Percentiles rank a stretch among this genome's conserved stretches.
Conservation (phyloP, 2,797 vertebrate genomes). For the Sciurus vulgaris region DNA sequence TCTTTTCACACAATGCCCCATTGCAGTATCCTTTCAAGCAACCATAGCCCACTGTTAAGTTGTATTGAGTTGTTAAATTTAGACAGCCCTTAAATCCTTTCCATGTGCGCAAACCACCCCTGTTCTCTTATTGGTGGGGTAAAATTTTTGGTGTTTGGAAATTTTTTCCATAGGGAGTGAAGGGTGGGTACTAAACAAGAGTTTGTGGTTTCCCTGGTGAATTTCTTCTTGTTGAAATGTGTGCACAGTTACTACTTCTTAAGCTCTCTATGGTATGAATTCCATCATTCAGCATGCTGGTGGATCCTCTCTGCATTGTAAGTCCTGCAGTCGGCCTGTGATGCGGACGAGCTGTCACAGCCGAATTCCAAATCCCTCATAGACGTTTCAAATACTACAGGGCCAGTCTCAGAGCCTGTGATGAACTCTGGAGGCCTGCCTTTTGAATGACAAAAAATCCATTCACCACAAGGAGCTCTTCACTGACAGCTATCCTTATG, state of each 20-base stretch:
- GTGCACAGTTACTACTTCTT: neutral
- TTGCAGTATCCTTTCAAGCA: constrained; percentile 59
- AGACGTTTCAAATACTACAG: neutral
- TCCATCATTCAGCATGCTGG: neutral
- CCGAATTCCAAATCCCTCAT: neutral
- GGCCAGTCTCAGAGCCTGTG: neutral
- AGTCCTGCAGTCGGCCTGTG: neutral
- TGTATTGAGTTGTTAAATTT: constrained; percentile 73
- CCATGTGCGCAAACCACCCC: constrained; percentile 40
- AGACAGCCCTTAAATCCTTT: constrained; percentile 71
- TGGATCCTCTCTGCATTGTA: neutral
- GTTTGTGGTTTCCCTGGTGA: constrained; percentile 30
- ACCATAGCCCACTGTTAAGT: constrained; percentile 28
- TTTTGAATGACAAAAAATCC: neutral
- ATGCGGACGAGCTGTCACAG: neutral
- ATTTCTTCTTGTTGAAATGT: constrained; percentile 44
- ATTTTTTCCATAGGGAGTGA: neutral
- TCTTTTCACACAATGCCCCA: constrained; percentile 34
- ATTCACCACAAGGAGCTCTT: neutral
- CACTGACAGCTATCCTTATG: neutral
- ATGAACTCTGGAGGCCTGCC: neutral
- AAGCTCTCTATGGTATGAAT: neutral
- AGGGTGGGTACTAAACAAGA: neutral
- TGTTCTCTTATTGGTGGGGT: neutral
- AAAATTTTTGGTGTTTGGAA: neutral